Base-by-base conservation (phyloP, 2,888 invertebrate genomes). In the Leptinotarsa rubiginosa region DNA sequence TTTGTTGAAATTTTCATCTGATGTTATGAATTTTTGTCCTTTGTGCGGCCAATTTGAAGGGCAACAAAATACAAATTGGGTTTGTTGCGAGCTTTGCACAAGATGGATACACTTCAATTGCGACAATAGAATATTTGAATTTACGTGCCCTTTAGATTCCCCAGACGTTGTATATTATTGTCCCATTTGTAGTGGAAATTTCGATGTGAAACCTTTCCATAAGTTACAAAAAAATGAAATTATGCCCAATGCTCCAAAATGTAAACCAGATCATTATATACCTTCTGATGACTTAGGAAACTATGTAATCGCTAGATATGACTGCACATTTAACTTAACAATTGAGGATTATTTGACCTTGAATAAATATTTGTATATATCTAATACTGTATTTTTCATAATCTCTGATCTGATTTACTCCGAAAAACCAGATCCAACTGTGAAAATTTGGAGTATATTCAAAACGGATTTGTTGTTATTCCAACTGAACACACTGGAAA, bases 161-260 rank as follows among this genome's bases (percentile, higher is more conserved):
- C 18, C 65, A 65, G n/a, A 16, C 12, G 65, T 65, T 10, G 47
- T 65, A 18, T 65, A 65, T 47, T 65, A 65, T 65, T 65, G 65
- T n/a, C 65, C 65, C 47, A 65, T 65, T 20, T 65, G 65, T 47
- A 47, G 47, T 20, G 15, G n/a, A 3, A 47, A 65, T 65, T 65
- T 64, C 41, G 47, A 47, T 47, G 47, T 65, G 13, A 62, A 62
- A 25, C 62, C 62, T 12, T 25, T 62, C 62, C n/a, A 15, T 4
- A 59, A 59, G 25, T 20, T 25, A 20, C 4, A 25, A 25, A 25
- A 10, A 59, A 25, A 59, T 3, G 59, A 59, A 22, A 20, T 41
- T 10, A 47, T 13, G 12, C 18, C 18, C 18, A 65, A 65, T 18
- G n/a, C 18, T 0, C 47, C 18, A 10, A 18, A 13, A 12, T 18